Conservation (phyloP, 64 coral and sea anemone genomes). For the Actinia tenebrosa region DNA sequence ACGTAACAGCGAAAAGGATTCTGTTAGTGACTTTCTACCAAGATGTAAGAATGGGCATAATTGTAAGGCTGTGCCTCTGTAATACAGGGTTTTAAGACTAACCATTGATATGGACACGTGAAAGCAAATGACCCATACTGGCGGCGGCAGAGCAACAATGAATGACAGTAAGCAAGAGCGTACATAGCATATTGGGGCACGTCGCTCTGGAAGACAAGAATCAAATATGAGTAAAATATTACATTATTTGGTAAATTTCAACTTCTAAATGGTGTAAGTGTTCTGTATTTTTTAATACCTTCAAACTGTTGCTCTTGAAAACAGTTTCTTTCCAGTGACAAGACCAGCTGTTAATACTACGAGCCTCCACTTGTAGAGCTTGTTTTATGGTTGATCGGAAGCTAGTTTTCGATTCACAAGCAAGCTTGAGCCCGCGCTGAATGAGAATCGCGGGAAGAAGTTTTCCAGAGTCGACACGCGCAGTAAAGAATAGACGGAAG, state of each 20-base stretch:
- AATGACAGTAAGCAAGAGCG: slow-evolving; percentile 60
- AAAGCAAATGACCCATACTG: slow-evolving; percentile 44
- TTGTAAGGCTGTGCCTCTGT: background rate
- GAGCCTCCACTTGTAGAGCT: slow-evolving; percentile 23
- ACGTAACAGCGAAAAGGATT: too few species aligned
- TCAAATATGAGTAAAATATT: background rate
- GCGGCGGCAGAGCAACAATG: slow-evolving; percentile 48
- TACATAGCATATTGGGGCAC: slow-evolving; percentile 50
- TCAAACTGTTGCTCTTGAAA: slow-evolving; percentile 7
- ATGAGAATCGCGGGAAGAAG: slow-evolving; percentile 69
- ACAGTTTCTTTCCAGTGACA: slow-evolving; percentile 20
- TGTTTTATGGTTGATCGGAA: slow-evolving; percentile 30
- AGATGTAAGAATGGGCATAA: too few species aligned
- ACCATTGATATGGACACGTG: slow-evolving; percentile 68
- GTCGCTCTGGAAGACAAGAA: slow-evolving; percentile 48
- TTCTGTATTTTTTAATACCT: background rate
- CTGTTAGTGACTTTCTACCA: too few species aligned
- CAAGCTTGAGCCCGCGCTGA: slow-evolving; percentile 70
- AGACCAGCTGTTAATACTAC: slow-evolving; percentile 27
- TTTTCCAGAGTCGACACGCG: slow-evolving; percentile 42
- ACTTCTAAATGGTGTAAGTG: too few species aligned
- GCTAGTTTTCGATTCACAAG: slow-evolving; percentile 64
- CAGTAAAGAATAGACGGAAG: slow-evolving; percentile 73
- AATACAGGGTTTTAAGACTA: background rate
- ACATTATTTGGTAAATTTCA: background rate